Evolutionary conservation across 2,797 vertebrate species (phyloP).

Genomic region (Anguilla marmorata): DNA sequence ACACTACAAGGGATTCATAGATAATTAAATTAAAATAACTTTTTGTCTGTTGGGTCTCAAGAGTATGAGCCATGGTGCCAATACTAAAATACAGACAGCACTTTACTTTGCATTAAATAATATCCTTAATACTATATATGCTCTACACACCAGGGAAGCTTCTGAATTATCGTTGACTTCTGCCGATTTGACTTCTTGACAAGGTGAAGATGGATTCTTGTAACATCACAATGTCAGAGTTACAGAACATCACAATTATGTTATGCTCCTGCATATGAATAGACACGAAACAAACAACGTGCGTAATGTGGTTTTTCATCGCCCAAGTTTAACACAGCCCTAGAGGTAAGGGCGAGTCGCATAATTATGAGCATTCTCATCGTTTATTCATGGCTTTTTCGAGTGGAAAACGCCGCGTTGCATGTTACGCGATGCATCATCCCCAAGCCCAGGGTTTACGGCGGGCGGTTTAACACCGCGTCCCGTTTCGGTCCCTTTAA

Average conservation of each 20-base stretch:
- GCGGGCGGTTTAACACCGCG: conserved; percentile 1
- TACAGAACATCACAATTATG: neutral
- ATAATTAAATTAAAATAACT: too few species aligned
- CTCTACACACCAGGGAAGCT: neutral
- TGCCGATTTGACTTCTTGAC: neutral
- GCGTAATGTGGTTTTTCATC: neutral
- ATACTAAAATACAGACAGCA: conserved; percentile 48
- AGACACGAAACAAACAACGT: neutral
- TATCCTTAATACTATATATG: conserved; percentile 49
- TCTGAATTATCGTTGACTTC: neutral
- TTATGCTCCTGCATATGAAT: neutral
- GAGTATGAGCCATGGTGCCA: neutral
- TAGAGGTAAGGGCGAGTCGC: neutral
- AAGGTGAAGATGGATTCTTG: neutral
- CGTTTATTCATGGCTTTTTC: conserved; percentile 19
- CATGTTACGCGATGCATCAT: conserved; percentile 55
- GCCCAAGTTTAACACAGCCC: neutral
- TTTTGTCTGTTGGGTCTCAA: too few species aligned
- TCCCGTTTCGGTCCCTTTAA: conserved; percentile 72
- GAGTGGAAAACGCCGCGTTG: conserved; percentile 46
- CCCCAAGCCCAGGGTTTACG: conserved; percentile 59
- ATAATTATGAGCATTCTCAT: neutral
- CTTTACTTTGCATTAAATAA: conserved; percentile 52
- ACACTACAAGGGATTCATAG: too few species aligned
- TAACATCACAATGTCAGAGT: neutral